Evolutionary conservation across 2,888 invertebrate species (phyloP), one percentile per base, ranked within the genome.

Genomic region (Opisthograptis luteolata): DNA sequence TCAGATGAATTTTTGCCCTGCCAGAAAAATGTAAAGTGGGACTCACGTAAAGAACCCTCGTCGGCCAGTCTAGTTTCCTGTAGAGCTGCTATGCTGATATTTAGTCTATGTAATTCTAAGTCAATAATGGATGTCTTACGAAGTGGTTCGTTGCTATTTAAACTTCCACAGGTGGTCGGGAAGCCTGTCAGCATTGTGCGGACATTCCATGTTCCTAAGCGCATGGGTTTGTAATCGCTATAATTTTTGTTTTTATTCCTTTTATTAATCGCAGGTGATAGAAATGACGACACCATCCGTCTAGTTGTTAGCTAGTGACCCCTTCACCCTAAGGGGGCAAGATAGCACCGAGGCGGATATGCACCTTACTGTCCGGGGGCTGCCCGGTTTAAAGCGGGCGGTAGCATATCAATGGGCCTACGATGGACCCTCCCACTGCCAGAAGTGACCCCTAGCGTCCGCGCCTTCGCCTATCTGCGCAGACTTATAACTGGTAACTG

Each of bases 381-480:
- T 50, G 47, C 57, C 57, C 47, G 40, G 46, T 47, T 55, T 37
- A 7, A 48, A 35, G 48, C 47, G 35, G 55, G 47, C 47, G 55
- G 19, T 55, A 51, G 43, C 55, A 48, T 25, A 31, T 41, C 47
- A 28, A n/a, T n/a, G n/a, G n/a, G n/a, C n/a, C n/a, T n/a, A n/a
- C n/a, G n/a, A n/a, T n/a, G n/a, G n/a, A n/a, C 40, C 53, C 53
- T 62, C 54, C 58, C 48, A 61, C 55, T 52, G 55, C 43, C 58
- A 31, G 48, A 24, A 58, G 44, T 47, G 55, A 53, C 51, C 60
- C 53, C 62, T 60, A 30, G 58, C 56, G 58, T 30, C 43, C 41
- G 42, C 45, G 40, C 45, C 45, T 47, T 50, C 53, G 56, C 32
- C 56, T 13, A 56, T 55, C 0, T n/a, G n/a, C n/a, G n/a, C n/a